Base-by-base conservation (phyloP, 1,140 invertebrate species). In the Sesamia nonagrioides region DNA sequence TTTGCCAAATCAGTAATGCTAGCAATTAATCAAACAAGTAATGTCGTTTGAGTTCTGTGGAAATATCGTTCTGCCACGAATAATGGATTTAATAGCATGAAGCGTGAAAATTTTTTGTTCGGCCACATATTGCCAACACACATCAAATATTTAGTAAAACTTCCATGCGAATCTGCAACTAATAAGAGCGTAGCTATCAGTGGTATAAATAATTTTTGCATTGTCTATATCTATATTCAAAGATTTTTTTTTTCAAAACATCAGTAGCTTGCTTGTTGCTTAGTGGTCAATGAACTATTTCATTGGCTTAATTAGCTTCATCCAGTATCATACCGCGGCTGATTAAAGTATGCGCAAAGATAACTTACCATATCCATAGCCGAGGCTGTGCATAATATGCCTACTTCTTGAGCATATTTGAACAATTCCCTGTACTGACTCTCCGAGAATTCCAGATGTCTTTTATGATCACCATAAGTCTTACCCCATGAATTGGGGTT, bases 391-490 rank as follows among this genome's bases (percentile, higher is more conserved):
- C 98, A 97, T 71, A 96, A 88, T 52, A 98, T 96, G 60, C 95
- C 96, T 11, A 96, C 86, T 73, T 96, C 90, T n/a, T 94, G 85
- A 1, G 97, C 96, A 96, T 96, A 98, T 42, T 92, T 92, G 86
- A 97, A 96, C 18, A 98, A 87, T 85, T 97, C 95, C 72, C 88
- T 85, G 87, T 96, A 98, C 73, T 98, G 95, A 21, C 96, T 94
- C 27, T 96, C 93, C 17, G 95, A 94, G 83, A 98, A 97, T 90
- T 98, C 97, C 21, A 98, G 93, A 88, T 95, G 95, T 71, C 89
- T 81, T 92, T 98, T 97, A 86, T 98, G 97, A 56, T 97, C 96
- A 0, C 97, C 97, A 88, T 98, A 98, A 0, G 97, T 98, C 73
- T 90, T 88, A 1, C 97, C 97, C 96, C 97, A 98, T 6, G 97